phyloP scores from a whole-genome alignment of 1,140 invertebrate species.

The Streblospio benedicti region DNA sequence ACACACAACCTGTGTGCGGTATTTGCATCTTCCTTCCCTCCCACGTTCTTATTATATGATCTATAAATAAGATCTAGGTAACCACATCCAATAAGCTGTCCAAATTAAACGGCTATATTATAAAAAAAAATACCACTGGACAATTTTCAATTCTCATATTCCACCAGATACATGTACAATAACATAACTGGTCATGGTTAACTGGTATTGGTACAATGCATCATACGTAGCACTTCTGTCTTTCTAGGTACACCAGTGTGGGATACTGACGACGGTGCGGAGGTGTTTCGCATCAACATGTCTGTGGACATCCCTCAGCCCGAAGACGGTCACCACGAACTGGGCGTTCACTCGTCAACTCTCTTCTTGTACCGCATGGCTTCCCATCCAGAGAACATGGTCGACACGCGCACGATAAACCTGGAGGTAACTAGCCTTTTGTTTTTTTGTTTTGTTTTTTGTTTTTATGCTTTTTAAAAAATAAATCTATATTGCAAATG shows the following conservation, averaged over 20 bases:
- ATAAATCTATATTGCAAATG: too few species aligned
- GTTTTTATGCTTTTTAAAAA: too few species aligned
- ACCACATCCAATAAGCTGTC: too few species aligned
- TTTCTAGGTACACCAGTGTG: neutral
- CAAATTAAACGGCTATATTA: too few species aligned
- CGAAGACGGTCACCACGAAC: constrained; percentile 10
- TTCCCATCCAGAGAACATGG: constrained; percentile 8
- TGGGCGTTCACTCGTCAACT: constrained; percentile 13
- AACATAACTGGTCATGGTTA: neutral
- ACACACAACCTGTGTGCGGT: too few species aligned
- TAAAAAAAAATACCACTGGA: neutral
- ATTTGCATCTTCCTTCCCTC: too few species aligned
- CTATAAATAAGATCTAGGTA: too few species aligned
- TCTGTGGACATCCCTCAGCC: constrained; percentile 16
- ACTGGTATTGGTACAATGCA: neutral
- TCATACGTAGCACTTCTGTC: neutral
- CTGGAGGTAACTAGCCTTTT: too few species aligned
- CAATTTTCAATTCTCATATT: neutral
- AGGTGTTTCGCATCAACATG: constrained; percentile 10
- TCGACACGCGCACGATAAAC: constrained; percentile 8
- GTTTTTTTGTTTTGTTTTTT: too few species aligned
- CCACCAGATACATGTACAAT: neutral
- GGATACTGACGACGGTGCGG: neutral
- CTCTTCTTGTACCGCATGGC: constrained; percentile 13
- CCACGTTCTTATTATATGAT: too few species aligned